These are phyloP conservation scores for Drosophila percnosoma DNA, from an alignment of 2,888 invertebrate genomes.

Conservation along the genomic window DNA sequence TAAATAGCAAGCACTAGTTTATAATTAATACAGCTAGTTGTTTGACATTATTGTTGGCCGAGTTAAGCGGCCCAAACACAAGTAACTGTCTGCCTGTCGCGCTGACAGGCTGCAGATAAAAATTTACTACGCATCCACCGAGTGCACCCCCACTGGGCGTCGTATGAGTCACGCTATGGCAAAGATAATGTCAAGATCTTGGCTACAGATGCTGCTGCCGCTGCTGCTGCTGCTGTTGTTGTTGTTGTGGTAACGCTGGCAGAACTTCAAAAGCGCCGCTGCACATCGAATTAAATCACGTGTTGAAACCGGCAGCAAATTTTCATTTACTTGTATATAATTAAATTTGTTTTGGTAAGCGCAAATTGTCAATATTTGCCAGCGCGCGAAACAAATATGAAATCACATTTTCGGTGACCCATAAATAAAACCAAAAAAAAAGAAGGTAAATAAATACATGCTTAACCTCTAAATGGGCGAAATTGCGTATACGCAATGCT, in stretches of 20 bases:
- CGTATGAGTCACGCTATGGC: conserved; percentile 61
- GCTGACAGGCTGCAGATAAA: conserved; percentile 54
- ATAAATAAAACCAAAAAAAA: conserved; percentile 47
- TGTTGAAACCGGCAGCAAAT: conserved; percentile 33
- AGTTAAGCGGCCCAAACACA: conserved; percentile 67
- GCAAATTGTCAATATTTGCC: conserved; percentile 62
- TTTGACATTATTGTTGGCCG: conserved; percentile 40
- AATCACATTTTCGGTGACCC: conserved; percentile 74
- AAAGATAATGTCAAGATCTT: conserved; percentile 60
- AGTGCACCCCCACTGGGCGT: background rate
- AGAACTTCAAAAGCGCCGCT: conserved; percentile 42
- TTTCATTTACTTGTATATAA: conserved; percentile 53
- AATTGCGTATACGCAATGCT: conserved; percentile 49
- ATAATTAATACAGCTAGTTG: conserved; percentile 64
- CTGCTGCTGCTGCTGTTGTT: background rate
- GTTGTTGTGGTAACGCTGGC: conserved; percentile 20
- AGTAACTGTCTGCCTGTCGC: conserved; percentile 64
- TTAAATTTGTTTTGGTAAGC: conserved; percentile 32
- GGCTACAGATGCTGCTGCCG: conserved; percentile 9
- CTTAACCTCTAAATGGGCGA: conserved; percentile 68
- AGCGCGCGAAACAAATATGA: conserved; percentile 46
- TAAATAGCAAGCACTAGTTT: conserved; percentile 28
- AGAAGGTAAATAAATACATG: conserved; percentile 63
- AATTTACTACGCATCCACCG: conserved; percentile 35
- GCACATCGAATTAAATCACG: conserved; percentile 56